Evolutionary conservation across 2,888 invertebrate genomes (phyloP), one percentile per base, ranked within the genome.

Genomic region (Atethmia centrago): DNA sequence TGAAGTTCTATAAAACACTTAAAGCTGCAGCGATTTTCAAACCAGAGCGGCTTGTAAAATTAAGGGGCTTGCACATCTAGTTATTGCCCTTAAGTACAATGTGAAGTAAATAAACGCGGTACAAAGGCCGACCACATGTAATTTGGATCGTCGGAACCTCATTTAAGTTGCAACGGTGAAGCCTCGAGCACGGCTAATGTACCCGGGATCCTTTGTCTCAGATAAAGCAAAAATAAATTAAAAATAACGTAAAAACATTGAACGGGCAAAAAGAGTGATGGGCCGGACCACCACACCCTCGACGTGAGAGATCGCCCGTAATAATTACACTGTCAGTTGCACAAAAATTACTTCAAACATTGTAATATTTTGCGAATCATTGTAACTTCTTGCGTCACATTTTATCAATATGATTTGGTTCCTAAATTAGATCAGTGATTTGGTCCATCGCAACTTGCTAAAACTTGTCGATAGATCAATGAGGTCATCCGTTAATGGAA

Each of bases 81-180:
- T 95, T 96, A 95, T 95, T 94, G 93, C 95, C 93, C 94, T 92
- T 96, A 96, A 96, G 94, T 96, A 94, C 95, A 95, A 96, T 92
- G 94, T 95, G 95, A 95, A 94, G 94, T 95, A 95, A 95, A 95
- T 95, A 95, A 94, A 94, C 92, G 94, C 85, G 90, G 93, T 92
- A 93, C 93, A 93, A 93, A 92, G 90, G 90, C 92, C 90, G 91
- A 90, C 90, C 91, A 91, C 92, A 89, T 95, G 93, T 95, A 96
- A 96, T 96, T 96, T 96, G 93, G 95, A 92, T 88, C 94, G 93
- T 91, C 93, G 92, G 92, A 93, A 93, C 93, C 94, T 95, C 94
- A 95, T 95, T 96, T 95, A 94, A 91, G 91, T 89, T 89, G 92
- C 92, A 91, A 91, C 91, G 91, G 88, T 88, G 87, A 87, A 87